Evolutionary conservation across 2,113 vertebrate species (phyloP), one percentile per base, ranked within the genome.

Genomic region (Microcebus ravelobensis): DNA sequence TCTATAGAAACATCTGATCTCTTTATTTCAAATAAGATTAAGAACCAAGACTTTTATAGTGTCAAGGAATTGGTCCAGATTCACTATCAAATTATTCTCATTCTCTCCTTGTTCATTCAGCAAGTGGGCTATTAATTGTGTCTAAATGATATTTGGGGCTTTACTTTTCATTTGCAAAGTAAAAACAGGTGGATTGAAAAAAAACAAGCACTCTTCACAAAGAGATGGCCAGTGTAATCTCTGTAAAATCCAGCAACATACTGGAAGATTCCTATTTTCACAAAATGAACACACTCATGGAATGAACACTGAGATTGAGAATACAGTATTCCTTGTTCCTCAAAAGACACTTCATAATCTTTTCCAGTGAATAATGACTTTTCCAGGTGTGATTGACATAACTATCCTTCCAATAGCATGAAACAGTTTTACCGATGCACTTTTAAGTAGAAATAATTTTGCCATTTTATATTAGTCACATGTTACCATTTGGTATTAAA

Each of bases 141-240:
- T 80, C 57, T 80, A 87, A 82, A 87, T 87, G 29, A 91, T 77
- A 29, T 5, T 55, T 36, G 68, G 17, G 20, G 23, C n/a, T 94
- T 90, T 42, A 14, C 29, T 86, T 88, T 95, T 55, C 45, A 36
- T 77, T 87, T 77, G n/a, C 77, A 96, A 87, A 95, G 21, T 11
- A 6, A 25, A 6, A 25, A 27, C 11, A 20, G 5, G 0, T 27
- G 4, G 31, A 39, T 48, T 61, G 13, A 52, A 73, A 34, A 94
- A 76, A 6, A 55, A 55, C n/a, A 55, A 55, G 52, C 11, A 25
- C 2, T 65, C 13, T 85, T 84, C 48, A 71, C 27, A 80, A 87
- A 84, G 57, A 61, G 14, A 77, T 3, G 76, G 6, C 73, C 55
- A 61, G 27, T 73, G 2, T 15, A 13, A 39, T 25, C n/a, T 50